Conservation (phyloP, 35 echinoderm and acorn worm genomes). For the Heliocidaris erythrogramma region DNA sequence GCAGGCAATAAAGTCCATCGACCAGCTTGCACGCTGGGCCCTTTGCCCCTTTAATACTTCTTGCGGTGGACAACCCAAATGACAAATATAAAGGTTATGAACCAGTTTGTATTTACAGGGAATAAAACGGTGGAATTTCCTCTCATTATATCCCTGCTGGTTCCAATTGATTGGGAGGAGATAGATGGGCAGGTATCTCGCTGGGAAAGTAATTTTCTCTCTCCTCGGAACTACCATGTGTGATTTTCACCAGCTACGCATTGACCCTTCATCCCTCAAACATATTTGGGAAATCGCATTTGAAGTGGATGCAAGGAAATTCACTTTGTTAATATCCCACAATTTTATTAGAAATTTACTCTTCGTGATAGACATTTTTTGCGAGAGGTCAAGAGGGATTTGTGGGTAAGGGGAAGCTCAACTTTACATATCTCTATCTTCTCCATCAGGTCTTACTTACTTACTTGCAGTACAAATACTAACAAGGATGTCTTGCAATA, state of each 20-base stretch:
- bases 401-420: not conserved
- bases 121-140: constrained; percentile 31
- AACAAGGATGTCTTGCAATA: not conserved
- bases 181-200: constrained; percentile 31
- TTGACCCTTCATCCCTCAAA: constrained; percentile 17
- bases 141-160: constrained; percentile 42
- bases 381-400: not conserved
- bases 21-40: not conserved
- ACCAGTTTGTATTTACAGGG: not conserved
- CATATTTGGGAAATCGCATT: not conserved
- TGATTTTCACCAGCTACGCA: constrained; percentile 28
- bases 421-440: not conserved
- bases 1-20: not conserved
- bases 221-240: not conserved
- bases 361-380: not conserved
- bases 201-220: constrained; percentile 48
- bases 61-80: not conserved
- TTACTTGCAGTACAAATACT: not conserved
- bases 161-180: constrained; percentile 22
- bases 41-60: not conserved
- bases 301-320: not conserved
- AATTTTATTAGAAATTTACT: not conserved
- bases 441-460: not conserved
- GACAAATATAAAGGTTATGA: constrained; percentile 3
- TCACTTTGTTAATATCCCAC: not conserved